Conservation (phyloP, 53 echinoderm and acorn worm genomes). For the Holothuria scabra region DNA sequence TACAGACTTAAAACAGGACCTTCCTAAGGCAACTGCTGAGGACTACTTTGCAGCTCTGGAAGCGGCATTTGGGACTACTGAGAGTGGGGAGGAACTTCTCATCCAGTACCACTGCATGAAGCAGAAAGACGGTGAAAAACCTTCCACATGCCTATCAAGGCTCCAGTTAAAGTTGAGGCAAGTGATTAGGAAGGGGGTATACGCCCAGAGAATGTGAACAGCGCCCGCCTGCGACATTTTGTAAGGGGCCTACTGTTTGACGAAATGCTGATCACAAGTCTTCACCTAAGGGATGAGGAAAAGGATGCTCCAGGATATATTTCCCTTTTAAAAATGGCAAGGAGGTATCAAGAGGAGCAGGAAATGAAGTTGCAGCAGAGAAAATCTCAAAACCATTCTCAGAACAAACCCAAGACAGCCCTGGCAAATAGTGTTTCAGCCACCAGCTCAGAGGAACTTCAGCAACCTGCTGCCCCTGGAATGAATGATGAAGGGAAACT, state of each 20-base stretch:
- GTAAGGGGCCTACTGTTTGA: constrained; percentile 53
- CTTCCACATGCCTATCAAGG: constrained; percentile 43
- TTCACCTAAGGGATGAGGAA: constrained; percentile 15
- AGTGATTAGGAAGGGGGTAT: constrained; percentile 52
- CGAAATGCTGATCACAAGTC: constrained; percentile 36
- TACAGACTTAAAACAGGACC: constrained; percentile 48
- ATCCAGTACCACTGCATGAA: constrained; percentile 49
- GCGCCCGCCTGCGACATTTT: constrained; percentile 44
- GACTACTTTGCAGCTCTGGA: constrained; percentile 71
- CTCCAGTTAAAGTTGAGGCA: constrained; percentile 36
- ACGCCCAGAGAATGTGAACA: neutral
- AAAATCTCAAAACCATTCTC: too few relatives aligned
- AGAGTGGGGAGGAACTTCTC: constrained; percentile 61
- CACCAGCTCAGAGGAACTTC: too few relatives aligned
- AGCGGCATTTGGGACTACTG: constrained; percentile 59
- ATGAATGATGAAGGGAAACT: too few relatives aligned
- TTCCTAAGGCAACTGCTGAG: constrained; percentile 46
- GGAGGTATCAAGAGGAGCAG: constrained; percentile 44
- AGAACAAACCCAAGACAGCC: too few relatives aligned
- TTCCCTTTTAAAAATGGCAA: neutral
- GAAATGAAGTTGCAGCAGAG: neutral
- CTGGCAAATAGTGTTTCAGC: too few relatives aligned
- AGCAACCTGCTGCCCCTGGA: too few relatives aligned
- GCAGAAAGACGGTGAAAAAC: constrained; percentile 50
- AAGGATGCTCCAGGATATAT: constrained; percentile 1